These are phyloP conservation scores for Sparidentex hasta DNA, from an alignment of 2,797 vertebrate species.

Conservation along the genomic window DNA sequence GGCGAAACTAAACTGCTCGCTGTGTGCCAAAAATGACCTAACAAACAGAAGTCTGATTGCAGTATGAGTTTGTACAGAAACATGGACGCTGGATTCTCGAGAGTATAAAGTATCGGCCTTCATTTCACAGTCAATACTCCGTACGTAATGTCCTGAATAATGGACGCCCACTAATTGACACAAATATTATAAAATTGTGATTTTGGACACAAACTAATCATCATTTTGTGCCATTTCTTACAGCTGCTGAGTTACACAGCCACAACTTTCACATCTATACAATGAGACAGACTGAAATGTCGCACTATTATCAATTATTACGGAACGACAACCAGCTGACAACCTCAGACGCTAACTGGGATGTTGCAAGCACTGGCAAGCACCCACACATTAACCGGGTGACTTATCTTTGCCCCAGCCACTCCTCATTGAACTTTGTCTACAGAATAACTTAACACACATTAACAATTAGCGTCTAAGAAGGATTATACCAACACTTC, in stretches of 20 bases:
- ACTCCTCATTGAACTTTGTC: too few relatives aligned
- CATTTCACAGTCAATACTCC: background rate
- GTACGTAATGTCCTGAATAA: too few relatives aligned
- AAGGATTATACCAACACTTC: background rate
- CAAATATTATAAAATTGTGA: background rate
- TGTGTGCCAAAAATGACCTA: background rate
- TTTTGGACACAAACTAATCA: background rate
- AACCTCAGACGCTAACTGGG: background rate
- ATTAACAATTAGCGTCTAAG: background rate
- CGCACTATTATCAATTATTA: too few relatives aligned
- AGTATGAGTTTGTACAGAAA: background rate
- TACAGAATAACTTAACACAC: rapidly evolving
- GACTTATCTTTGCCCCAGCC: too few relatives aligned
- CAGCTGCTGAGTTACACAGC: too few relatives aligned
- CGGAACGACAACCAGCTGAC: background rate
- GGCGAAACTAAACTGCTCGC: background rate
- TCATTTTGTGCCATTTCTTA: too few relatives aligned
- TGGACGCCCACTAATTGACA: background rate
- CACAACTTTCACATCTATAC: too few relatives aligned
- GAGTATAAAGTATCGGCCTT: background rate
- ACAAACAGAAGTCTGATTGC: background rate
- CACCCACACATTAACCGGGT: background rate
- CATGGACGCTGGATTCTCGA: background rate
- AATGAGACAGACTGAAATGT: too few relatives aligned
- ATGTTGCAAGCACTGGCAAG: background rate